Evolutionary conservation across 1,140 invertebrate species (phyloP).

Genomic region (Drosophila nikananu): DNA sequence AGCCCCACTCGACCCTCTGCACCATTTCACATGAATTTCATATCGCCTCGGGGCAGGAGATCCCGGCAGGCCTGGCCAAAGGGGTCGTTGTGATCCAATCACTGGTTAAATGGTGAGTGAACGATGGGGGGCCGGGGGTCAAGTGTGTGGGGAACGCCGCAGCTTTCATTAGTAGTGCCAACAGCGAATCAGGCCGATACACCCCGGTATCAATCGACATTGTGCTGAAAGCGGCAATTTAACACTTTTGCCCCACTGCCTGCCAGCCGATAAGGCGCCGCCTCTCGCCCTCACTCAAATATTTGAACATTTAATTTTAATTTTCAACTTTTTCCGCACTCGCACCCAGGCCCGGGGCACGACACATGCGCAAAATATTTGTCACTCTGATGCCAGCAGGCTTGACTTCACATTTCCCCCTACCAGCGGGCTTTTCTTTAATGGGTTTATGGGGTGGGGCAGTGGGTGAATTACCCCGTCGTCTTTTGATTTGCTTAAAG

Average conservation of each 20-base stretch:
- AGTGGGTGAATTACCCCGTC: slow-evolving; percentile 51
- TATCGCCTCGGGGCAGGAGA: slow-evolving; percentile 36
- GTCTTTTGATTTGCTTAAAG: slow-evolving; percentile 74
- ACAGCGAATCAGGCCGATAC: slow-evolving; percentile 34
- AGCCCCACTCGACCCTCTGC: slow-evolving; percentile 22
- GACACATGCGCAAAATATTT: slow-evolving; percentile 70
- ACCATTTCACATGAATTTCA: slow-evolving; percentile 53
- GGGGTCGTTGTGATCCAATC: slow-evolving; percentile 71
- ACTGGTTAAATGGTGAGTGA: slow-evolving; percentile 80
- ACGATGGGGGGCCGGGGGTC: slow-evolving; percentile 19
- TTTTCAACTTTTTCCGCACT: slow-evolving; percentile 53
- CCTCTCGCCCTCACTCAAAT: slow-evolving; percentile 40
- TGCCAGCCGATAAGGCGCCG: slow-evolving; percentile 34
- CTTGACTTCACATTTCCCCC: slow-evolving; percentile 19
- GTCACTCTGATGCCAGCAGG: slow-evolving; percentile 38
- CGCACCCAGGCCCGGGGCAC: slow-evolving; percentile 20
- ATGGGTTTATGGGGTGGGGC: background rate
- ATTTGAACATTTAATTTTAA: slow-evolving; percentile 73
- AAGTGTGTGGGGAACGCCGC: slow-evolving; percentile 11
- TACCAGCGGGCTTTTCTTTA: background rate
- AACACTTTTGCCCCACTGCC: slow-evolving; percentile 58
- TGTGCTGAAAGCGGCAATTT: slow-evolving; percentile 73
- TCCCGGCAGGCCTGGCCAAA: slow-evolving; percentile 13
- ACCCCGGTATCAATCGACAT: slow-evolving; percentile 61
- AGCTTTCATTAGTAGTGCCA: slow-evolving; percentile 74